phyloP scores from a whole-genome alignment of 2,113 vertebrate species.

The Thoracochromis brauschi region DNA sequence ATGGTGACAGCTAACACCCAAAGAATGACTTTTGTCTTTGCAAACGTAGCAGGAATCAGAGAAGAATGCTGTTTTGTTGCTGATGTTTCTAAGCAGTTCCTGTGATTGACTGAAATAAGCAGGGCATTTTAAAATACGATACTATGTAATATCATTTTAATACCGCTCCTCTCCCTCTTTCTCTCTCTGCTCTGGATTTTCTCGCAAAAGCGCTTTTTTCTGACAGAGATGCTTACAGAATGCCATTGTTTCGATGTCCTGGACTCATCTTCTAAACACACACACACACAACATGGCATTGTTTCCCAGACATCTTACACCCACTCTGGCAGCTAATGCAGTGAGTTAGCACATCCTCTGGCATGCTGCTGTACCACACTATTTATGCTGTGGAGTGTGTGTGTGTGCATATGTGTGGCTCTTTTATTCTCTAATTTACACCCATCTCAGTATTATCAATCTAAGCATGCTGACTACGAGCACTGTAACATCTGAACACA shows the following conservation, averaged over 20 bases:
- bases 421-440: neutral
- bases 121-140: slow-evolving; percentile 22
- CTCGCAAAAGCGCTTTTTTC: slow-evolving; percentile 56
- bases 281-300: slow-evolving; percentile 64
- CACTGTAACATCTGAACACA: neutral
- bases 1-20: neutral
- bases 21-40: neutral
- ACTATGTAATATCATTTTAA: slow-evolving; percentile 27
- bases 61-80: slow-evolving; percentile 4
- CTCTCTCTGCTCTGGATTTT: slow-evolving; percentile 23
- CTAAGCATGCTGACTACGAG: neutral
- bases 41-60: neutral
- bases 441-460: neutral
- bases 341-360: slow-evolving; percentile 65
- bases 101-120: slow-evolving; percentile 31
- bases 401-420: neutral
- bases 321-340: slow-evolving; percentile 40
- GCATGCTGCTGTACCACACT: slow-evolving; percentile 46
- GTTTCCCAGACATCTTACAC: slow-evolving; percentile 69
- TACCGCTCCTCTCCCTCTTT: neutral
- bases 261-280: neutral
- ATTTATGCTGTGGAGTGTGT: slow-evolving; percentile 5
- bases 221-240: slow-evolving; percentile 61
- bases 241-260: slow-evolving; percentile 60
- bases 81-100: slow-evolving; percentile 7